A percentile compares a stretch with the other conserved stretches of the same genome.
Evolutionary conservation across 1,140 invertebrate genomes (phyloP).

Genomic region (Diorhabda carinulata): DNA sequence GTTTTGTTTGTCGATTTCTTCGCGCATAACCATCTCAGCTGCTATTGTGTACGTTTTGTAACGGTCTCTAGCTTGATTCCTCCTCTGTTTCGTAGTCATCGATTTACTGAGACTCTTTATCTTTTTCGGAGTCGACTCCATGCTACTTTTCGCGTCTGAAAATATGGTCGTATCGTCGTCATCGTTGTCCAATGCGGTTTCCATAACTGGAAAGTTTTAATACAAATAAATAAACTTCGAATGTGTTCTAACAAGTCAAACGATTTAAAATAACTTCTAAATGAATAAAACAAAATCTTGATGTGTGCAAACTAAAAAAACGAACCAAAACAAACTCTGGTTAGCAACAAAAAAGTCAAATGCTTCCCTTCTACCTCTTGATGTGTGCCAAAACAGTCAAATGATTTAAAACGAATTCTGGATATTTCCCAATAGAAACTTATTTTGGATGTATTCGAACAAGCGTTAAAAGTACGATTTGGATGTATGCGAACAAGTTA

Average conservation of each 20-base stretch:
- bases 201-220: constrained; percentile 20
- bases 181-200: constrained; percentile 1
- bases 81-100: constrained; percentile 70
- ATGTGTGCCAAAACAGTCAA: no score
- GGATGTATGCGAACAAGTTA: no score
- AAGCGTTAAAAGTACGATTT: no score
- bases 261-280: no score
- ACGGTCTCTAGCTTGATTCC: constrained; percentile 67
- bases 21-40: constrained; percentile 51
- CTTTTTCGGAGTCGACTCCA: constrained; percentile 66
- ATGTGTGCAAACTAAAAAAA: no score
- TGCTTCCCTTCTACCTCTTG: no score
- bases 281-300: no score
- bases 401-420: no score
- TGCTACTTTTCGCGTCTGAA: constrained; percentile 62
- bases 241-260: background rate
- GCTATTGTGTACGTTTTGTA: constrained; percentile 76
- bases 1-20: constrained; percentile 28
- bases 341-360: no score
- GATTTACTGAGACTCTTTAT: constrained; percentile 50
- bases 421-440: no score
- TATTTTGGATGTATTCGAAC: no score
- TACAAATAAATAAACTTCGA: constrained; percentile 8
- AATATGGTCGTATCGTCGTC: constrained; percentile 50
- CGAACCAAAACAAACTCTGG: no score